Conservation (phyloP, 2,113 vertebrate genomes). For the Paedocypris sp. region DNA sequence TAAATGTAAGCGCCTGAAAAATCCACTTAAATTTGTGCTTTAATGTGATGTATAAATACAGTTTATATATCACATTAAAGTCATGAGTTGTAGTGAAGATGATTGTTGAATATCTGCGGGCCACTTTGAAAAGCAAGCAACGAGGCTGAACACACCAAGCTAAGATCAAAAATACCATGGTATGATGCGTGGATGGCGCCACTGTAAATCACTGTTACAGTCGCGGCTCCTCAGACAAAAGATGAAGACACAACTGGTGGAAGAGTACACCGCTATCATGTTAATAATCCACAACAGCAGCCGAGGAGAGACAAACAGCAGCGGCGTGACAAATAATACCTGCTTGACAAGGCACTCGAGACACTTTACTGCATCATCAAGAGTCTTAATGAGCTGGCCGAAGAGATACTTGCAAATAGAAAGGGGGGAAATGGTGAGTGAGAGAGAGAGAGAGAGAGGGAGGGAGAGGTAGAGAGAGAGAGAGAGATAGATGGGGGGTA, state of each 20-base stretch:
- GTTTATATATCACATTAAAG: no score
- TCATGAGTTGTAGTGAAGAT: no score
- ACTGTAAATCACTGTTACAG: constrained; percentile 3
- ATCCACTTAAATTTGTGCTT: no score
- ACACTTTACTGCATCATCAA: constrained; percentile 54
- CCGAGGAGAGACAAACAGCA: constrained; percentile 31
- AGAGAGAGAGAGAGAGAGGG: constrained; percentile 35
- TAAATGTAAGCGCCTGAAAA: no score
- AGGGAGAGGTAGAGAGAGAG: constrained; percentile 27
- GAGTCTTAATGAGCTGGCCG: constrained; percentile 59
- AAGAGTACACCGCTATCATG: constrained; percentile 7
- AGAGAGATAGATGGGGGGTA: no score
- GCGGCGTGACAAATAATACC: constrained; percentile 38
- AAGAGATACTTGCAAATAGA: constrained; percentile 43
- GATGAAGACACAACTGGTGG: constrained; percentile 14
- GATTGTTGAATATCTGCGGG: no score
- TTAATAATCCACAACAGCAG: constrained; percentile 32
- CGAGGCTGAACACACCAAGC: no score
- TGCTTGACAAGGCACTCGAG: constrained; percentile 57
- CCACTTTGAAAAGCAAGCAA: no score
- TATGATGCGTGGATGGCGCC: no score
- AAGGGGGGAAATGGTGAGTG: no score
- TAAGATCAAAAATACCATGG: no score
- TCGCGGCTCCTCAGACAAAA: constrained; percentile 10
- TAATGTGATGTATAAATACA: no score